Evolutionary conservation across 2,888 invertebrate genomes (phyloP).

Genomic region (Dendrolimus pini): DNA sequence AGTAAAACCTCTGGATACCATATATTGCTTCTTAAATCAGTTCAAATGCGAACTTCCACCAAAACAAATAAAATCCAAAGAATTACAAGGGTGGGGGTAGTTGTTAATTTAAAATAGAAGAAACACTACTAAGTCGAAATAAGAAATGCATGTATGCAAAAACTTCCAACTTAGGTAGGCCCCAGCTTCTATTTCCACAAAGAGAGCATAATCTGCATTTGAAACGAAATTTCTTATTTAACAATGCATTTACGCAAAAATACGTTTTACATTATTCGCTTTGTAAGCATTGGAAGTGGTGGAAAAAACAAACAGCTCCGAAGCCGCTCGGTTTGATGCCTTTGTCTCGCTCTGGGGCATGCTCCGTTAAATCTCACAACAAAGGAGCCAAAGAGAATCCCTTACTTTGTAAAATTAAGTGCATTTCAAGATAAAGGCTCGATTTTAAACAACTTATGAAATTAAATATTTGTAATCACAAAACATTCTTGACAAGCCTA

Average conservation of each 20-base stretch:
- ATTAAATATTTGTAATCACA: background rate
- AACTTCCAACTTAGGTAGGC: background rate
- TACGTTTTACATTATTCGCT: background rate
- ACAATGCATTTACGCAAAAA: background rate
- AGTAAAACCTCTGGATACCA: no score
- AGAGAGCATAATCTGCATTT: background rate
- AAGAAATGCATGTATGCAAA: no score
- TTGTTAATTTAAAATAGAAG: no score
- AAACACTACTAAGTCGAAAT: no score
- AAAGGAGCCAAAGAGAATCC: conserved; percentile 15
- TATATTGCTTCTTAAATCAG: no score
- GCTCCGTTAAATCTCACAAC: conserved; percentile 25
- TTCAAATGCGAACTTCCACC: no score
- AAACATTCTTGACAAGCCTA: no score
- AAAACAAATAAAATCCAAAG: no score
- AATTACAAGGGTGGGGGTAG: no score
- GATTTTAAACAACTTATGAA: background rate
- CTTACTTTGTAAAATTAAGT: background rate
- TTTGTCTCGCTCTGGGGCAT: conserved; percentile 23
- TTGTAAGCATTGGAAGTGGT: conserved; percentile 7
- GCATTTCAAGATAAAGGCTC: background rate
- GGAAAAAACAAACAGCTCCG: conserved; percentile 18
- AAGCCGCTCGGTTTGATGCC: conserved; percentile 34
- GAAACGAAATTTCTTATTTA: background rate
- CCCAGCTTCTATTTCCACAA: background rate